These are phyloP conservation scores for Zaprionus taronus DNA, from an alignment of 1,140 invertebrate species.

Conservation along the genomic window DNA sequence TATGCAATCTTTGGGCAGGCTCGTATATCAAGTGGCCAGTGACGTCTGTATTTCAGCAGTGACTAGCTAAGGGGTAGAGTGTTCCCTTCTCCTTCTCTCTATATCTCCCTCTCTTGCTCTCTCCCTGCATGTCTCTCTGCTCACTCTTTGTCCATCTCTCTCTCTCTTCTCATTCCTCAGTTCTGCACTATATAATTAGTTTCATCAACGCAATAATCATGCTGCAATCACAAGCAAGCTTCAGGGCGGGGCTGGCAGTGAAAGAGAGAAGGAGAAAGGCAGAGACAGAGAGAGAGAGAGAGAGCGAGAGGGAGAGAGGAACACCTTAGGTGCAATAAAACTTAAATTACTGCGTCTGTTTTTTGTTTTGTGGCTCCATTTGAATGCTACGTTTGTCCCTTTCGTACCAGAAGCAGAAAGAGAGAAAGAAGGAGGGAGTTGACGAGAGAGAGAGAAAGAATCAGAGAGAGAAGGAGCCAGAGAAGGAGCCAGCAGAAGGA, in stretches of 20 bases:
- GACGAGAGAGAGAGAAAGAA: not conserved
- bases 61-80: not conserved
- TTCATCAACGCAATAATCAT: conserved; percentile 82
- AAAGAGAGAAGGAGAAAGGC: not conserved
- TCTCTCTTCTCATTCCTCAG: conserved; percentile 14
- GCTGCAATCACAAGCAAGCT: conserved; percentile 63
- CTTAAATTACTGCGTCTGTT: conserved; percentile 61
- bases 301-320: not conserved
- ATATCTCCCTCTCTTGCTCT: not conserved
- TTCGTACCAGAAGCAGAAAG: conserved; percentile 6
- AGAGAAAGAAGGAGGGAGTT: not conserved
- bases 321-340: conserved; percentile 60
- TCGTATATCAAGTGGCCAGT: conserved; percentile 69
- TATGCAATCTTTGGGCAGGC: conserved; percentile 66
- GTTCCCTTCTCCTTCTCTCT: not conserved
- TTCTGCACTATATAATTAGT: conserved; percentile 78
- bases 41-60: conserved; percentile 64
- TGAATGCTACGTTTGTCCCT: conserved; percentile 15
- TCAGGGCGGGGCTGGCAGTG: conserved; percentile 17
- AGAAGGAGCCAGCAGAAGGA: not conserved
- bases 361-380: not conserved
- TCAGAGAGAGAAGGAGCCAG: not conserved
- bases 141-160: not conserved
- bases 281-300: conserved; percentile 9
- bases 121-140: not conserved